These are phyloP conservation scores for Scotopteryx bipunctaria DNA, from an alignment of 2,888 invertebrate genomes.

Conservation along the genomic window DNA sequence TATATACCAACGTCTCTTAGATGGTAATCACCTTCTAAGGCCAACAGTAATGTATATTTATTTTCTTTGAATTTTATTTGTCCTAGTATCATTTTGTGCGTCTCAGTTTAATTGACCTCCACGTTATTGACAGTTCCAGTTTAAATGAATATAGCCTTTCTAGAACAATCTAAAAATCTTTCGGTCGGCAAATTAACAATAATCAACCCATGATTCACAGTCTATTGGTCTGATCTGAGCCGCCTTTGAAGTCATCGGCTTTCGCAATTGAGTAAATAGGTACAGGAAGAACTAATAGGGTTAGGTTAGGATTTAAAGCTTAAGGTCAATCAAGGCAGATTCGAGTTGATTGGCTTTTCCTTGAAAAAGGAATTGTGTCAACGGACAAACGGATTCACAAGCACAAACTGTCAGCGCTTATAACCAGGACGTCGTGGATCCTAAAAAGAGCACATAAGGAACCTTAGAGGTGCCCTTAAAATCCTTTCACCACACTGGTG, in stretches of 20 bases:
- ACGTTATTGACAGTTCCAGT: slow-evolving; percentile 3
- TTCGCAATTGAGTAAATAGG: slow-evolving; percentile 53
- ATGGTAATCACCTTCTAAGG: no score
- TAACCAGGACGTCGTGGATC: no score
- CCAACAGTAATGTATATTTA: no score
- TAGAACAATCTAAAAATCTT: slow-evolving; percentile 42
- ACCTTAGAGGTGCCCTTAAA: no score
- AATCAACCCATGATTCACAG: slow-evolving; percentile 69
- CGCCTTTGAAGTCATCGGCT: slow-evolving; percentile 60
- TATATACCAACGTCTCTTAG: no score
- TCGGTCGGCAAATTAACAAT: slow-evolving; percentile 50
- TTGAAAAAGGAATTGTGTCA: slow-evolving; percentile 16
- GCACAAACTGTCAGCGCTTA: no score
- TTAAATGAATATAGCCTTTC: slow-evolving; percentile 13
- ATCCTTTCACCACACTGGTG: no score
- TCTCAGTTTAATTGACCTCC: not conserved
- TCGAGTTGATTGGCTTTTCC: slow-evolving; percentile 27
- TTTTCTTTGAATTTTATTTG: no score
- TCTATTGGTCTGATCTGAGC: slow-evolving; percentile 60
- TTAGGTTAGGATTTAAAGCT: slow-evolving; percentile 76
- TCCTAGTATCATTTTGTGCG: not conserved
- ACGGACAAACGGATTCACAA: no score
- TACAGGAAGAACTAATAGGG: slow-evolving; percentile 78
- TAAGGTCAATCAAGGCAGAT: slow-evolving; percentile 18
- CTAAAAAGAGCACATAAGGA: no score